Evolutionary conservation across 2,797 vertebrate species (phyloP).

Genomic region (Mionectes olivaceus): DNA sequence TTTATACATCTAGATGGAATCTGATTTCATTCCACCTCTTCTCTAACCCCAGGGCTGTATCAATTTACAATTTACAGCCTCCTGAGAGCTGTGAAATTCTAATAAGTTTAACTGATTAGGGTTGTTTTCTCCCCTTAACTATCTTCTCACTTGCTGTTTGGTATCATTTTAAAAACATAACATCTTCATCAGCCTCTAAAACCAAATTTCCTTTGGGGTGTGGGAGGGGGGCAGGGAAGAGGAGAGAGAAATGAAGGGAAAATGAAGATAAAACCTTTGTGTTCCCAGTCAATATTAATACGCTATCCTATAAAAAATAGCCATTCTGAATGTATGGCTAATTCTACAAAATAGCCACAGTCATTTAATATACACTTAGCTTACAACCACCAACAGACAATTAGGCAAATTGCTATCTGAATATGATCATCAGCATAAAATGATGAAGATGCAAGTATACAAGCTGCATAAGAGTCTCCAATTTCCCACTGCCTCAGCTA

Average conservation of each 20-base stretch:
- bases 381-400: neutral
- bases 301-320: neutral
- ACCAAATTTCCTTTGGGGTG: neutral
- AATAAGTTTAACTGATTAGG: neutral
- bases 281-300: neutral
- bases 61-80: neutral
- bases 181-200: neutral
- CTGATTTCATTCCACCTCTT: neutral
- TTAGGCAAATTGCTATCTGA: neutral
- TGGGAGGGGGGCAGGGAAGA: neutral
- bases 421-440: neutral
- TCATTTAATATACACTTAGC: neutral
- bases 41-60: neutral
- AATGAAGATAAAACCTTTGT: neutral
- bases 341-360: neutral
- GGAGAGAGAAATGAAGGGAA: neutral
- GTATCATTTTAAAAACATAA: neutral
- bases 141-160: neutral
- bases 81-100: slow-evolving; percentile 21
- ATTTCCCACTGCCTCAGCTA: neutral
- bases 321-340: neutral
- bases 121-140: neutral
- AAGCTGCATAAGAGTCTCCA: neutral
- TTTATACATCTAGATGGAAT: neutral
- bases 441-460: neutral